Conservation (phyloP, 2,888 invertebrate species). For the Tetropium fuscum region DNA sequence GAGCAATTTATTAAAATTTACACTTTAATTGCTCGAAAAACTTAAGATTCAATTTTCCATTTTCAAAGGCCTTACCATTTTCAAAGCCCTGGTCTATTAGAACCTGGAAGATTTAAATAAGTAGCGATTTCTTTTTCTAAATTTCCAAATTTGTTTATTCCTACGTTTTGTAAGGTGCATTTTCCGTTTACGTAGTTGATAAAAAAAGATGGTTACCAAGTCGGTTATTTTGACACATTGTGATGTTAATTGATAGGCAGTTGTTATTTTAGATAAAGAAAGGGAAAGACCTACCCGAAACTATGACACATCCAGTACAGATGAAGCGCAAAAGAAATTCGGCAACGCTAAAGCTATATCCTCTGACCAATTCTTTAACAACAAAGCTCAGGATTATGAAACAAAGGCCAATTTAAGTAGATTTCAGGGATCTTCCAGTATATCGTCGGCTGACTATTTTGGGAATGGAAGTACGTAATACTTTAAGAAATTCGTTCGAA, state of each 20-base stretch:
- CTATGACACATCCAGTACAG: slow-evolving; percentile 53
- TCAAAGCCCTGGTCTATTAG: no score
- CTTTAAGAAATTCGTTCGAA: neutral
- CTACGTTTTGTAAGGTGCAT: no score
- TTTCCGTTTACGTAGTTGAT: no score
- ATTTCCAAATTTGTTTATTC: no score
- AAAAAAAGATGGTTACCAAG: no score
- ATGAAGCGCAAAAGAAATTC: slow-evolving; percentile 94
- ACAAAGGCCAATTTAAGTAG: slow-evolving; percentile 72
- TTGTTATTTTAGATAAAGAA: neutral
- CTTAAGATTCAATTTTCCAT: no score
- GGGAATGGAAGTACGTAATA: slow-evolving; percentile 57
- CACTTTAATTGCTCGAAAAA: no score
- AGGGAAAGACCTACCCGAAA: slow-evolving; percentile 26
- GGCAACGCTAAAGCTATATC: slow-evolving; percentile 98
- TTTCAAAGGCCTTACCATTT: no score
- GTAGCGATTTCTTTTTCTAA: no score
- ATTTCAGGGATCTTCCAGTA: slow-evolving; percentile 94
- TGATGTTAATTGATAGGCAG: neutral
- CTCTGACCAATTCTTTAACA: slow-evolving; percentile 96
- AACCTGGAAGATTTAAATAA: no score
- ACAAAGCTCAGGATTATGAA: slow-evolving; percentile 72
- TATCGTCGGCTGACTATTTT: slow-evolving; percentile 97
- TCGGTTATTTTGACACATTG: no score
- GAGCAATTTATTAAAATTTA: no score